Evolutionary conservation across 2,888 invertebrate genomes (phyloP).

Genomic region (Dynastes tityus): DNA sequence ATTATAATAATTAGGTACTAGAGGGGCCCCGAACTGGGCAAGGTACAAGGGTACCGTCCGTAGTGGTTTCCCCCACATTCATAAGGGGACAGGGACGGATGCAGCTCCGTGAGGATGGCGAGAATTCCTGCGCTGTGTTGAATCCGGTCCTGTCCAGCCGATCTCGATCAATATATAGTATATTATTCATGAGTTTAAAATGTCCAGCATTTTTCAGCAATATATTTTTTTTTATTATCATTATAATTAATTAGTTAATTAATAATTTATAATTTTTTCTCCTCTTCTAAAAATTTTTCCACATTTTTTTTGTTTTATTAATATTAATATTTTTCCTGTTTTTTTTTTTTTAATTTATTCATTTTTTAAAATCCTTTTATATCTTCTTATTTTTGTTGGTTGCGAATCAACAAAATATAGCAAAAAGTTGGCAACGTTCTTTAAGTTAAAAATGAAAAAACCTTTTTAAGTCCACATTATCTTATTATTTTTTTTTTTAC

Average conservation of each 20-base stretch:
- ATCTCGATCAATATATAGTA: conserved; percentile 32
- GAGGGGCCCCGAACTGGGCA: conserved; percentile 45
- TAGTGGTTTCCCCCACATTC: conserved; percentile 8
- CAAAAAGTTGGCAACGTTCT: conserved; percentile 40
- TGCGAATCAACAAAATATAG: conserved; percentile 33
- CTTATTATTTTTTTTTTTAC: conserved; percentile 16
- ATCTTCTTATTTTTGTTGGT: conserved; percentile 15
- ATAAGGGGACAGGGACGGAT: conserved; percentile 16
- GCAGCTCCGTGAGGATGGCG: not conserved
- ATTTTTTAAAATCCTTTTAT: conserved; percentile 12
- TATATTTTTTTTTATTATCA: conserved; percentile 39
- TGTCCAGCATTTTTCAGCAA: conserved; percentile 42
- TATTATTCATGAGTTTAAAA: conserved; percentile 34
- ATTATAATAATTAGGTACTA: conserved; percentile 53
- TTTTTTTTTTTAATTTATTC: conserved; percentile 26
- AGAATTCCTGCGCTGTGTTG: conserved; percentile 7
- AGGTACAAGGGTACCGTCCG: conserved; percentile 29
- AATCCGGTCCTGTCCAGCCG: conserved; percentile 23
- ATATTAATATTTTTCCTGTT: not conserved
- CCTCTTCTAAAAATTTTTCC: conserved; percentile 25
- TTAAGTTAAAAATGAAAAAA: conserved; percentile 27
- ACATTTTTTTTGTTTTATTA: no score
- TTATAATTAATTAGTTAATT: conserved; percentile 33
- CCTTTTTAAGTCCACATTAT: conserved; percentile 30
- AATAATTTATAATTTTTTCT: conserved; percentile 35